Evolutionary conservation across 2,113 vertebrate species (phyloP).

Genomic region (Elachura formosa): DNA sequence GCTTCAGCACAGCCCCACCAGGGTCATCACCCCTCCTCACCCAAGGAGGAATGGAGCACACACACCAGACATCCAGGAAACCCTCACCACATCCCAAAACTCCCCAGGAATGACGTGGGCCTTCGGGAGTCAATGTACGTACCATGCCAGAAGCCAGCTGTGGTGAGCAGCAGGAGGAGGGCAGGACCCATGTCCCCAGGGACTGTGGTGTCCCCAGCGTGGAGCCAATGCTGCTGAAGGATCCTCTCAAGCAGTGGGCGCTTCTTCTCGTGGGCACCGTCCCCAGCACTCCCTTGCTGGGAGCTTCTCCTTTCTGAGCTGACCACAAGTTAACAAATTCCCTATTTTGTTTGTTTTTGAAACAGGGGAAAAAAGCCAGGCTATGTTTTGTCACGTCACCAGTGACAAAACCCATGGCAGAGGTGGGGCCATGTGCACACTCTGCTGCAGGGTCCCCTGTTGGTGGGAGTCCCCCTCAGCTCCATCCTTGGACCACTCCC

Average conservation of each 20-base stretch:
- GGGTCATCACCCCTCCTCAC: background rate
- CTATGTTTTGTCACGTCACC: background rate
- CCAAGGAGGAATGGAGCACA: background rate
- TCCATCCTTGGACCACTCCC: background rate
- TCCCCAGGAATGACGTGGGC: accelerated
- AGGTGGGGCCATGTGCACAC: background rate
- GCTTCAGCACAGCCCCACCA: background rate
- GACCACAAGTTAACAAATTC: constrained; percentile 66
- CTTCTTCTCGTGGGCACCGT: background rate
- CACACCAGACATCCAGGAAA: background rate
- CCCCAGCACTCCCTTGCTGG: background rate
- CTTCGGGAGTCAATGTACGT: background rate
- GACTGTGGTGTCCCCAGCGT: background rate
- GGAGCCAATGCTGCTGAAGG: background rate
- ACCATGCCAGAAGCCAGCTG: constrained; percentile 57
- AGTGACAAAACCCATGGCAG: background rate
- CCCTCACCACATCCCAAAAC: accelerated
- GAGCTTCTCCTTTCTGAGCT: constrained; percentile 65
- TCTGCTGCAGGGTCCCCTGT: background rate
- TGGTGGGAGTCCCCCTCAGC: background rate
- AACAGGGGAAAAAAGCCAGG: background rate
- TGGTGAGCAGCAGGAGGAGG: constrained; percentile 49
- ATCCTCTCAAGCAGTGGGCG: background rate
- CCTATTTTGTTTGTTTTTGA: constrained; percentile 46
- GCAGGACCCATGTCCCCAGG: constrained; percentile 51